These are phyloP conservation scores for Apotomis capreana DNA, from an alignment of 2,888 invertebrate genomes.

Conservation along the genomic window DNA sequence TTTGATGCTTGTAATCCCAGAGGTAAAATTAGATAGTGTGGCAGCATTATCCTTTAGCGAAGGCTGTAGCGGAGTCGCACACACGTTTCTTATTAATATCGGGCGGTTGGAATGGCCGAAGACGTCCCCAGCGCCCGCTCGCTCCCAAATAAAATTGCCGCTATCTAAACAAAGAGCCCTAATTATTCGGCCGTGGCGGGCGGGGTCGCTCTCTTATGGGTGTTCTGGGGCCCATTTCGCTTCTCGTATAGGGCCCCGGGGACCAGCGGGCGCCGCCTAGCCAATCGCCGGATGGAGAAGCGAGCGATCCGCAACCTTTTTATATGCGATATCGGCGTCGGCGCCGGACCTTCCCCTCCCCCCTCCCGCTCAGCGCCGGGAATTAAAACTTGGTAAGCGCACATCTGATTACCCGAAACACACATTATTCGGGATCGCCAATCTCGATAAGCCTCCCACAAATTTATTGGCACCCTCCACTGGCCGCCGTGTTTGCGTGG, in stretches of 20 bases:
- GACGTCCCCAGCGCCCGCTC: constrained; percentile 81
- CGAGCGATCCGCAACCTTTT: constrained; percentile 84
- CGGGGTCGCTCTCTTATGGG: constrained; percentile 88
- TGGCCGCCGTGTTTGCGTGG: constrained; percentile 24
- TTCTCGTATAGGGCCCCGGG: constrained; percentile 85
- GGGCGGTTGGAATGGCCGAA: constrained; percentile 79
- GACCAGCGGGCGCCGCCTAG: constrained; percentile 85
- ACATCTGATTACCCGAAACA: constrained; percentile 79
- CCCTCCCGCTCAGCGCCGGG: constrained; percentile 57
- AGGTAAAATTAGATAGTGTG: constrained; percentile 51
- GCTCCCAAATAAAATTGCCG: constrained; percentile 85
- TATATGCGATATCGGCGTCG: constrained; percentile 80
- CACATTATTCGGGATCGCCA: constrained; percentile 74
- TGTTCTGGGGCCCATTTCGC: constrained; percentile 87
- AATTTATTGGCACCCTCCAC: constrained; percentile 56
- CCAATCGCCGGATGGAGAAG: constrained; percentile 84
- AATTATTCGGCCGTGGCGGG: constrained; percentile 86
- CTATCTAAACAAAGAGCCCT: constrained; percentile 86
- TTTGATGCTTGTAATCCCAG: constrained; percentile 25
- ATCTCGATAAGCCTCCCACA: constrained; percentile 75
- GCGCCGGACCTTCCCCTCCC: constrained; percentile 69
- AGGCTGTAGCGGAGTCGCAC: constrained; percentile 62
- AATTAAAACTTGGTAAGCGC: constrained; percentile 79
- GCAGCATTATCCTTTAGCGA: constrained; percentile 55
- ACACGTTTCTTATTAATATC: constrained; percentile 83